Percentiles rank a stretch among this genome's conserved stretches.
These are phyloP conservation scores for Pseudolaguvia tuberculata DNA, from an alignment of 2,113 vertebrate species.

Conservation along the genomic window DNA sequence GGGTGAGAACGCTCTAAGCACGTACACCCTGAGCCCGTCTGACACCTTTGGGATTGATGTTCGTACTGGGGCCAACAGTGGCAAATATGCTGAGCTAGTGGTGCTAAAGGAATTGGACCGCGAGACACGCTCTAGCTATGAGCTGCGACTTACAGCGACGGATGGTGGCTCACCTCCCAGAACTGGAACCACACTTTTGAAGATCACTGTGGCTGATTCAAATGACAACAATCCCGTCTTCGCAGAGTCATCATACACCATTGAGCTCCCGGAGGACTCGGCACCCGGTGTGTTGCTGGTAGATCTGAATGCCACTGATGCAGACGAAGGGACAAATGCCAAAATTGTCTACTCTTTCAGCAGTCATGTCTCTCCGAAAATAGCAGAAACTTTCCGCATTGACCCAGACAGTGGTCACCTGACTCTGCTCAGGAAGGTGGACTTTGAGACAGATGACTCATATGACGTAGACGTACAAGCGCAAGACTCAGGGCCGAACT, in stretches of 20 bases:
- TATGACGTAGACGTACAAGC: slow-evolving; percentile 95
- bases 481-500: slow-evolving; percentile 94
- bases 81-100: slow-evolving; percentile 88
- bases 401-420: slow-evolving; percentile 84
- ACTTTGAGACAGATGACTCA: slow-evolving; percentile 83
- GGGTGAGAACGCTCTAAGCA: slow-evolving; percentile 88
- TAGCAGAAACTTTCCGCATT: slow-evolving; percentile 88
- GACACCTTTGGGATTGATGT: slow-evolving; percentile 88
- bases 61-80: slow-evolving; percentile 84
- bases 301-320: slow-evolving; percentile 91
- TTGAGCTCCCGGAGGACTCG: slow-evolving; percentile 83
- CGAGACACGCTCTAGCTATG: slow-evolving; percentile 81
- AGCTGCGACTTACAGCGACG: slow-evolving; percentile 88
- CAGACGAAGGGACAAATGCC: slow-evolving; percentile 92
- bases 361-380: slow-evolving; percentile 87
- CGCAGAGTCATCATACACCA: slow-evolving; percentile 80
- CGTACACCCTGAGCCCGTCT: slow-evolving; percentile 83
- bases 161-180: slow-evolving; percentile 86
- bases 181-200: slow-evolving; percentile 84
- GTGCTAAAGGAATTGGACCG: slow-evolving; percentile 86
- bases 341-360: slow-evolving; percentile 93
- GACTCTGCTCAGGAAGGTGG: slow-evolving; percentile 83
- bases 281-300: slow-evolving; percentile 83
- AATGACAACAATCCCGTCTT: slow-evolving; percentile 96
- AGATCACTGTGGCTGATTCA: slow-evolving; percentile 88